A percentile compares a stretch with the other conserved stretches of the same genome.
Conservation (phyloP, 2,888 invertebrate genomes). For the Amblyjoppa proteus region DNA sequence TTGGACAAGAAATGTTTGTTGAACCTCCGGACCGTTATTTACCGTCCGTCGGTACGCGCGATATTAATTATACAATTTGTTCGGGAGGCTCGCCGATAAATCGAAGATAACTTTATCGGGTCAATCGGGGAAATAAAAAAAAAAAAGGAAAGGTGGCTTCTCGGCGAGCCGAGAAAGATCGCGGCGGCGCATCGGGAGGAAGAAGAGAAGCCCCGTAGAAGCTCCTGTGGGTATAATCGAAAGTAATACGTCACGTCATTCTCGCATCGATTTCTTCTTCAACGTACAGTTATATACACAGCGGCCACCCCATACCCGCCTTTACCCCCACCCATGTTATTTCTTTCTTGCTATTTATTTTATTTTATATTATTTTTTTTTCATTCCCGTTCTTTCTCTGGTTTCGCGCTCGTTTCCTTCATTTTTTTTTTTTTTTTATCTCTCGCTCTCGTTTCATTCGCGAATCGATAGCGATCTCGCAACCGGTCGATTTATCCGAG, state of each 20-base stretch:
- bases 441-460: constrained; percentile 57
- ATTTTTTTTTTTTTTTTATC: constrained; percentile 30
- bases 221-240: constrained; percentile 67
- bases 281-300: constrained; percentile 36
- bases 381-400: constrained; percentile 26
- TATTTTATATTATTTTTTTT: not conserved
- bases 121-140: constrained; percentile 44
- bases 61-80: constrained; percentile 66
- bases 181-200: not conserved
- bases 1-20: too few relatives aligned
- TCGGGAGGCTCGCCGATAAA: constrained; percentile 56
- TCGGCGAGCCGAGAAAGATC: constrained; percentile 28
- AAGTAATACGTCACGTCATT: constrained; percentile 68
- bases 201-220: constrained; percentile 33
- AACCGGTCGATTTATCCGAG: constrained; percentile 66
- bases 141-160: constrained; percentile 28
- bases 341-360: constrained; percentile 27
- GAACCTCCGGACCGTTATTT: not conserved
- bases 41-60: constrained; percentile 1
- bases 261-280: constrained; percentile 65
- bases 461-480: constrained; percentile 63
- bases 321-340: constrained; percentile 18
- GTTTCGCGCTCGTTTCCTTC: constrained; percentile 32
- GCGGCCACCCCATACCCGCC: not conserved
- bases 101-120: constrained; percentile 63